Evolutionary conservation across 2,888 invertebrate species (phyloP).

Genomic region (Dynastes maya): DNA sequence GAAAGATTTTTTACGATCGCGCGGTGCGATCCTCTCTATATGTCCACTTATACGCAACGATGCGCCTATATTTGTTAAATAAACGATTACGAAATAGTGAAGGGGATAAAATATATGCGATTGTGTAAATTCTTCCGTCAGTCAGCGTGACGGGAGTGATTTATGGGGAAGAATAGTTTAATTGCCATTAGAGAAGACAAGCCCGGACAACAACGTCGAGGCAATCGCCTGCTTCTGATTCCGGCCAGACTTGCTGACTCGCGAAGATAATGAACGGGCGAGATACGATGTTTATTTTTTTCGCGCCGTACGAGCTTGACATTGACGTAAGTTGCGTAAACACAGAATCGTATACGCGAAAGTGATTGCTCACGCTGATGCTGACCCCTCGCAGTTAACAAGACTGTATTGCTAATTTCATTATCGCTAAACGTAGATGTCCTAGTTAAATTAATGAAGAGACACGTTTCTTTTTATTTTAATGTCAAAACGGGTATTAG

Average conservation of each 20-base stretch:
- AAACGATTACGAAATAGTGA: conserved; percentile 42
- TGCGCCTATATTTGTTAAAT: conserved; percentile 29
- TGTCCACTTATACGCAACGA: not conserved
- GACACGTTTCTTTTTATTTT: too few species aligned
- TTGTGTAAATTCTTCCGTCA: conserved; percentile 43
- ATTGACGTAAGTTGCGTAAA: conserved; percentile 30
- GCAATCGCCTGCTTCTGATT: conserved; percentile 17
- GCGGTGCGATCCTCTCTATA: not conserved
- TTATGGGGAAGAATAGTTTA: conserved; percentile 36
- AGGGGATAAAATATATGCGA: conserved; percentile 32
- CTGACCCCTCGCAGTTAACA: too few species aligned
- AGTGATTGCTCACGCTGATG: too few species aligned
- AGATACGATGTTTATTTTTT: not conserved
- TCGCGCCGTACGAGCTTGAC: not conserved
- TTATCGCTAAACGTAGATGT: too few species aligned
- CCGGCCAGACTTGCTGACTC: conserved; percentile 32
- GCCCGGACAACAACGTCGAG: too few species aligned
- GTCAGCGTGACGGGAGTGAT: conserved; percentile 16
- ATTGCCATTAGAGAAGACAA: conserved; percentile 29
- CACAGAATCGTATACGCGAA: not conserved
- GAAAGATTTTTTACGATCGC: conserved; percentile 31
- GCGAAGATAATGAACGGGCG: conserved; percentile 12
- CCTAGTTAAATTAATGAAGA: too few species aligned
- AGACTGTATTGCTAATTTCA: too few species aligned
- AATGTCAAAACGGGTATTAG: too few species aligned